Evolutionary conservation across 1,140 invertebrate species (phyloP).

Genomic region (Neotoxoptera formosana): DNA sequence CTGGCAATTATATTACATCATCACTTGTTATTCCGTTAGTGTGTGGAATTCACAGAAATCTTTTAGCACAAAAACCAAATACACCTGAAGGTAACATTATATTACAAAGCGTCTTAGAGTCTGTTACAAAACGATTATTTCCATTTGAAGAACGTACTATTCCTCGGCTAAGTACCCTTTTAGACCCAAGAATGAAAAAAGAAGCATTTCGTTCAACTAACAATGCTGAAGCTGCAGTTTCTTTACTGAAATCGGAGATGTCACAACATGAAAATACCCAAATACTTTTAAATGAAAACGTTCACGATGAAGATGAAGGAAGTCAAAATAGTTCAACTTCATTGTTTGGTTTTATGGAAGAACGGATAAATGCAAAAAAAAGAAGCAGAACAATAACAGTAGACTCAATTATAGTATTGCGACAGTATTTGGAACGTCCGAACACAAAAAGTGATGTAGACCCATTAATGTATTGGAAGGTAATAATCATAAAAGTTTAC

Average conservation of each 20-base stretch:
- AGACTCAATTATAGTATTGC: neutral
- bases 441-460: neutral
- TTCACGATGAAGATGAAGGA: neutral
- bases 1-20: neutral
- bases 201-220: neutral
- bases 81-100: neutral
- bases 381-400: neutral
- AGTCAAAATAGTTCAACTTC: conserved; percentile 12
- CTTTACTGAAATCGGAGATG: neutral
- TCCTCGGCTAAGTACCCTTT: neutral
- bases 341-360: conserved; percentile 1
- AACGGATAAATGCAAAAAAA: neutral
- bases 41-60: neutral
- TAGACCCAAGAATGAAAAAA: neutral
- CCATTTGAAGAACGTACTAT: conserved; percentile 7
- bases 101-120: neutral
- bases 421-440: neutral
- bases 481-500: neutral
- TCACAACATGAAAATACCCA: neutral
- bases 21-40: neutral
- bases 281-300: neutral
- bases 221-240: neutral
- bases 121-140: neutral
- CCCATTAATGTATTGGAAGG: conserved; percentile 12
- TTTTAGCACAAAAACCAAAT: neutral